Evolutionary conservation across 1,140 invertebrate species (phyloP).

Genomic region (Sipha flava): DNA sequence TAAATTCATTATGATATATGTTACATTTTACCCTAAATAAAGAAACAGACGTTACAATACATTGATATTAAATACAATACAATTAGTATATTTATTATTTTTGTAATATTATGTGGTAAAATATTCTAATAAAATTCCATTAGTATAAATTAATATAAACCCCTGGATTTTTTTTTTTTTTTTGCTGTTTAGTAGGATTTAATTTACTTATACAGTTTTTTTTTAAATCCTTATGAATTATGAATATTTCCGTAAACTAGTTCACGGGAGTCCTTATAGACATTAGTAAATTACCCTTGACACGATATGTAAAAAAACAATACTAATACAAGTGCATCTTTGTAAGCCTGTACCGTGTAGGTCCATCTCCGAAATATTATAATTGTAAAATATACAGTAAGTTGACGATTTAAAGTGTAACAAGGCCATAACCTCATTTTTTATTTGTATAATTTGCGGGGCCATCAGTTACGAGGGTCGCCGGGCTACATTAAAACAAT

Average conservation of each 20-base stretch:
- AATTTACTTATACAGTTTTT: background rate
- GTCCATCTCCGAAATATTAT: slow-evolving; percentile 4
- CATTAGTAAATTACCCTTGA: slow-evolving; percentile 17
- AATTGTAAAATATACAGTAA: background rate
- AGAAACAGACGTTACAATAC: too few species aligned
- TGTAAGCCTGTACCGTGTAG: background rate
- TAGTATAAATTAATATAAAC: background rate
- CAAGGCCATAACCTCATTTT: slow-evolving; percentile 29
- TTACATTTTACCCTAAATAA: too few species aligned
- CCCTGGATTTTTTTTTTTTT: background rate
- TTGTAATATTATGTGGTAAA: background rate
- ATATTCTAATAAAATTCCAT: background rate
- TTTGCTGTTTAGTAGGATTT: background rate
- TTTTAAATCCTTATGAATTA: background rate
- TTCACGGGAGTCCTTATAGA: background rate
- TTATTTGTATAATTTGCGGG: slow-evolving; percentile 28
- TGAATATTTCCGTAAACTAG: slow-evolving; percentile 3
- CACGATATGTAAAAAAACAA: background rate
- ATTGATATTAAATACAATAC: too few species aligned
- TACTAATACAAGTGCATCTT: background rate
- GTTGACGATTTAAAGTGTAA: slow-evolving; percentile 28
- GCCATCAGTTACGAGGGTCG: slow-evolving; percentile 13
- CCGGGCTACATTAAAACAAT: slow-evolving; percentile 7
- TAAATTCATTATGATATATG: too few species aligned
- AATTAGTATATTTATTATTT: background rate